Evolutionary conservation across 2,113 vertebrate species (phyloP), one percentile per base, ranked within the genome.

Genomic region (Zosterops borbonicus): DNA sequence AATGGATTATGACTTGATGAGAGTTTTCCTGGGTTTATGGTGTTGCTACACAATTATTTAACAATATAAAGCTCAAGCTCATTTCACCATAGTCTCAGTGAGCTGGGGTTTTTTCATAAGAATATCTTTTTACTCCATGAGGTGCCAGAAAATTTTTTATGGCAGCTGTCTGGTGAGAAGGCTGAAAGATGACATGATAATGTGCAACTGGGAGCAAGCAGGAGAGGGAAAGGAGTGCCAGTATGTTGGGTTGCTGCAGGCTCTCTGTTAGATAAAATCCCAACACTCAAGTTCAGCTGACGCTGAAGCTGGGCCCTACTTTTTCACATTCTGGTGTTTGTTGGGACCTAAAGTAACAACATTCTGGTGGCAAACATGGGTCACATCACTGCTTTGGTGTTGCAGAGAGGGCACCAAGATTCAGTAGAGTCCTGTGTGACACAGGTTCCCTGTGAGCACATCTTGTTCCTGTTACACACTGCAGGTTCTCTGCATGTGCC

Each of bases 71-170:
- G 27, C 15, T 84, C 41, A 56, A 83, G 69, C 47, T 7, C 4
- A 3, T 69, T 92, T 90, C 33, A 19, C 29, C 0, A 1, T 9
- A 29, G 12, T 74, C 17, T 35, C 35, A 88, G 62, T 12, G 28
- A 62, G 24, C 56, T 58, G 47, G 21, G 1, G 0, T 5, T 53
- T 79, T 63, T 27, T 6, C 2, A 0, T 27, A 24, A 39, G 31
- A 68, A 29, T 76, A 22, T 41, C 11, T 70, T 9, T 41, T 14
- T 41, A 22, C 13, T 58, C 21, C 20, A 0, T 5, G 3, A 20
- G 19, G 9, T 83, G 20, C 20, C 44, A 73, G 35, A 14, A 47
- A 0, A 13, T 5, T 41, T 82, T 64, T 74, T 18, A 4, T 31
- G 35, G 33, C 33, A 81, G 33, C 9, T 77, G 20, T 14, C 37